Evolutionary conservation across 1,140 invertebrate species (phyloP).

Genomic region (Halesus radiatus): DNA sequence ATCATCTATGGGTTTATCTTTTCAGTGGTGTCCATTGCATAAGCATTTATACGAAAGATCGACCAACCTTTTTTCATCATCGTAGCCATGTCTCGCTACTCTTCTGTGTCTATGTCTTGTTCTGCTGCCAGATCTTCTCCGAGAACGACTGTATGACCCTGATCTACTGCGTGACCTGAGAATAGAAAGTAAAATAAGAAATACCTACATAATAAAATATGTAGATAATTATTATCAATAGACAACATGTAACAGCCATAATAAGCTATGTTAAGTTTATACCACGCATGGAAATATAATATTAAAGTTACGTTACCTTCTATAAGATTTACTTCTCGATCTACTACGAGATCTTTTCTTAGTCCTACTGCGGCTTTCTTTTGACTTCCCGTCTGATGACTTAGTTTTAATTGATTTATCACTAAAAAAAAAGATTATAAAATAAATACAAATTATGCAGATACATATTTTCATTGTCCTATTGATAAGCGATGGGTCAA

Average conservation of each 20-base stretch:
- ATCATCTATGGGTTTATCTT: too few species aligned
- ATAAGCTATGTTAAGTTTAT: too few species aligned
- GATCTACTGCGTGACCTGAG: conserved; percentile 61
- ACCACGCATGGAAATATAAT: too few species aligned
- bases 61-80: conserved; percentile 47
- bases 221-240: too few species aligned
- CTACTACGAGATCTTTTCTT: conserved; percentile 64
- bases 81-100: conserved; percentile 42
- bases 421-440: conserved; percentile 42
- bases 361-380: conserved; percentile 63
- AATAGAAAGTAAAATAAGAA: neutral
- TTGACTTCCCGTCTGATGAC: conserved; percentile 55
- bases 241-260: too few species aligned
- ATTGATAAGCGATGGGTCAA: too few species aligned
- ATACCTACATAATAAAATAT: too few species aligned
- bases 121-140: conserved; percentile 58
- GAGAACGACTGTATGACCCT: conserved; percentile 31
- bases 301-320: neutral
- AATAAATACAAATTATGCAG: neutral
- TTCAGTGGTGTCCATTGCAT: too few species aligned
- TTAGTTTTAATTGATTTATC: conserved; percentile 58
- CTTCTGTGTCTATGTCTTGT: conserved; percentile 53
- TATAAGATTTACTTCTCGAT: conserved; percentile 57
- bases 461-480: neutral
- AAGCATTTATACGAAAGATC: too few species aligned